Evolutionary conservation across 2,888 invertebrate genomes (phyloP).

Genomic region (Blera fallax): DNA sequence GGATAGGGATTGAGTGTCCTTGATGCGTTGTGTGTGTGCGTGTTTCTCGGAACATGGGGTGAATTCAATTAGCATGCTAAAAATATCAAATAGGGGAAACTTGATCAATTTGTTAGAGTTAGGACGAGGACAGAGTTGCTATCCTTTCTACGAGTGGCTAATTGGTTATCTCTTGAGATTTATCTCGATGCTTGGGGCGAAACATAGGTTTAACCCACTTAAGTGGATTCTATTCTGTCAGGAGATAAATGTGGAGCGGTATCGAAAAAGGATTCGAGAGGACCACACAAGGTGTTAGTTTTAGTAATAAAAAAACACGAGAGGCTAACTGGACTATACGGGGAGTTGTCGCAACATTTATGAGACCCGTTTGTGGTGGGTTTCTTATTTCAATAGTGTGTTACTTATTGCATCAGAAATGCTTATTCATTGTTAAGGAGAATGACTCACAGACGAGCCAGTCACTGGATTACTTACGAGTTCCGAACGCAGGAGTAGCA

Average conservation of each 20-base stretch:
- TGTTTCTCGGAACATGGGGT: conserved; percentile 15
- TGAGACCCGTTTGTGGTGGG: too few relatives aligned
- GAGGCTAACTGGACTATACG: neutral
- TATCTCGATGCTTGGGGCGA: neutral
- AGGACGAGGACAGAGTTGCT: neutral
- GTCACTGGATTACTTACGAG: too few relatives aligned
- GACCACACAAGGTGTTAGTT: neutral
- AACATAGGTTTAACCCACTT: neutral
- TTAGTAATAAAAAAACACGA: neutral
- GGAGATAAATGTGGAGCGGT: neutral
- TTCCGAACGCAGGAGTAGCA: too few relatives aligned
- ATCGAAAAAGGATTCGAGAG: neutral
- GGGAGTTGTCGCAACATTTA: neutral
- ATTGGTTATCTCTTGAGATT: conserved; percentile 27
- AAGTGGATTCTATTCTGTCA: neutral
- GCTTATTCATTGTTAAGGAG: too few relatives aligned
- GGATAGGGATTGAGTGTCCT: conserved; percentile 40
- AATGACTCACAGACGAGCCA: too few relatives aligned
- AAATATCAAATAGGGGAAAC: conserved; percentile 17
- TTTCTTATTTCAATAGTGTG: too few relatives aligned
- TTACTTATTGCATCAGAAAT: too few relatives aligned
- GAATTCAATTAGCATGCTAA: conserved; percentile 33
- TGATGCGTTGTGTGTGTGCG: conserved; percentile 18
- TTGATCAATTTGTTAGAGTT: conserved; percentile 28
- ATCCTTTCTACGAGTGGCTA: neutral